These are phyloP conservation scores for Hipposideros armiger DNA, from an alignment of 2,113 vertebrate genomes.

Conservation along the genomic window DNA sequence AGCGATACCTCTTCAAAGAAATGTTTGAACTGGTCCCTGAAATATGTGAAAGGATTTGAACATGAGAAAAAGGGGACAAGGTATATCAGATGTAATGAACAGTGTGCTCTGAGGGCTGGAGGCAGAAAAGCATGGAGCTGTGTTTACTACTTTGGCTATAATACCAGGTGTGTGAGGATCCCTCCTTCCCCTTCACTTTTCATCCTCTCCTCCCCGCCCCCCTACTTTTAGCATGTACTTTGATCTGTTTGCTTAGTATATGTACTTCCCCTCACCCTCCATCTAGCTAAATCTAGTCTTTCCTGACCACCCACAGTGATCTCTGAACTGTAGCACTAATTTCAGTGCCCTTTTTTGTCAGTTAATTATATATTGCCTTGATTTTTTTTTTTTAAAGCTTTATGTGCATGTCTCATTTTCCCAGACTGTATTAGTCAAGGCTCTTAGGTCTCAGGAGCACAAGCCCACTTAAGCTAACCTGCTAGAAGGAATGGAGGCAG, in stretches of 20 bases:
- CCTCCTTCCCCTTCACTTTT: background rate
- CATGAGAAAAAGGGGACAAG: background rate
- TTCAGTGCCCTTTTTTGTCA: constrained; percentile 24
- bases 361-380: constrained; percentile 62
- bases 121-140: background rate
- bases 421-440: background rate
- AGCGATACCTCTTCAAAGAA: constrained; percentile 26
- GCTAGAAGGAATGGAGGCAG: background rate
- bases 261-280: background rate
- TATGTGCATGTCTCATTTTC: constrained; percentile 44
- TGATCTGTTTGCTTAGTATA: constrained; percentile 45
- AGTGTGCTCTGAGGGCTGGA: background rate
- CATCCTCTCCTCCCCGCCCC: background rate
- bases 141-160: background rate
- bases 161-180: background rate
- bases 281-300: background rate
- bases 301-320: constrained; percentile 53
- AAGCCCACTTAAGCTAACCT: background rate
- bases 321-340: constrained; percentile 31
- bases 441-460: constrained; percentile 26
- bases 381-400: background rate
- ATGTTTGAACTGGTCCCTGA: background rate
- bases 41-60: constrained; percentile 13
- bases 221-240: background rate
- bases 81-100: background rate